phyloP scores from a whole-genome alignment of 2,113 vertebrate genomes.

The Bubo scandiacus region DNA sequence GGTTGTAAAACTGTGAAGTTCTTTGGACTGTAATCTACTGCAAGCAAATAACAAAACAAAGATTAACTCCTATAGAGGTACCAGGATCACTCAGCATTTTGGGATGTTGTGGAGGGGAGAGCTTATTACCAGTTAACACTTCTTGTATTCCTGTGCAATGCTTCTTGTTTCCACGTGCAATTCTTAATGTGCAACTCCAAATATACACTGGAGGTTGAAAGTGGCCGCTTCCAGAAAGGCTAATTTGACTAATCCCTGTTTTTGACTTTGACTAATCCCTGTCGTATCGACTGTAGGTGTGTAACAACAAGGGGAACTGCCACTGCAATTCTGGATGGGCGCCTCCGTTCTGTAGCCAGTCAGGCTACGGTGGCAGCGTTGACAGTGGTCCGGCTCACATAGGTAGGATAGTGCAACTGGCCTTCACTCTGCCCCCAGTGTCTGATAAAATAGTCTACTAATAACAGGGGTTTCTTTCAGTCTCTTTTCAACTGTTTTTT shows the following conservation, averaged over 20 bases:
- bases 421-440: not conserved
- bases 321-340: conserved; percentile 83
- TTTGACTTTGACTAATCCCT: not conserved
- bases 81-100: not conserved
- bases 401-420: conserved; percentile 58
- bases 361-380: conserved; percentile 82
- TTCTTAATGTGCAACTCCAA: not conserved
- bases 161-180: not conserved
- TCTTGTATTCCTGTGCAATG: not conserved
- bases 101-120: not conserved
- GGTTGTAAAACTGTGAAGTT: not conserved
- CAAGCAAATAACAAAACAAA: not conserved
- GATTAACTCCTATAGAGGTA: not conserved
- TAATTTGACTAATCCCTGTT: not conserved
- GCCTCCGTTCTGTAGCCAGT: conserved; percentile 73
- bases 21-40: not conserved
- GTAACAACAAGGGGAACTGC: conserved; percentile 76
- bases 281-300: conserved; percentile 61
- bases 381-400: conserved; percentile 84
- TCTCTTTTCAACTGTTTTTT: not conserved
- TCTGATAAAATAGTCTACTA: not conserved
- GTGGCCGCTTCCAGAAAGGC: not conserved
- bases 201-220: not conserved
- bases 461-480: not conserved
- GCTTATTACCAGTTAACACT: not conserved